Percentiles rank a stretch among this genome's conserved stretches.
These are phyloP conservation scores for Pseudomugil gertrudae DNA, from an alignment of 2,797 vertebrate genomes.

Conservation along the genomic window DNA sequence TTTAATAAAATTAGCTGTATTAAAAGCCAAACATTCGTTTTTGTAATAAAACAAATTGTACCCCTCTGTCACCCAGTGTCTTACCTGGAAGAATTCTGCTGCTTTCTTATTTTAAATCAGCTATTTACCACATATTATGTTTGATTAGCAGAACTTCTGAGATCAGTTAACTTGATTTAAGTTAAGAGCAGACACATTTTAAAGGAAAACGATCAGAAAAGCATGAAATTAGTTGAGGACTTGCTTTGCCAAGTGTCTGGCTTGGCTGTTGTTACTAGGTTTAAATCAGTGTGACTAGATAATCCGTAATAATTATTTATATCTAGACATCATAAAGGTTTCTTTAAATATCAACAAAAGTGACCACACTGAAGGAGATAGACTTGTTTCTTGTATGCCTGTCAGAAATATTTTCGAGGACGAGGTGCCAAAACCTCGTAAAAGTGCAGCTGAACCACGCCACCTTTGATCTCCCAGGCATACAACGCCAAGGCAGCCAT, in stretches of 20 bases:
- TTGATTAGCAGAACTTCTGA: neutral
- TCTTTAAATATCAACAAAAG: conserved; percentile 17
- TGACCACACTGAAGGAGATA: conserved; percentile 45
- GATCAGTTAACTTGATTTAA: neutral
- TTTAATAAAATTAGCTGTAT: too few species aligned
- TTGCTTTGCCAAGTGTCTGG: conserved; percentile 17
- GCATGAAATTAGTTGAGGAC: neutral
- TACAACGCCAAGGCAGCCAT: conserved; percentile 22
- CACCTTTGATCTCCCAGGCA: conserved; percentile 55
- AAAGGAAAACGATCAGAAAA: neutral
- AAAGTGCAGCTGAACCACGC: conserved; percentile 61
- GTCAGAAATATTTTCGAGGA: conserved; percentile 65
- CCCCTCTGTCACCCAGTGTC: too few species aligned
- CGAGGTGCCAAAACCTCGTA: conserved; percentile 38
- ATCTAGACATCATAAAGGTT: conserved; percentile 5
- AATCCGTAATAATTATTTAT: conserved; percentile 36
- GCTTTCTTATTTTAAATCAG: neutral
- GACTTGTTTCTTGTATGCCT: conserved; percentile 57
- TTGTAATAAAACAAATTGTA: neutral
- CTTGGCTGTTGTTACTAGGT: neutral
- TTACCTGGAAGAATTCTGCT: too few species aligned
- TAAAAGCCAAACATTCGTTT: too few species aligned
- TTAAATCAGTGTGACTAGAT: conserved; percentile 9
- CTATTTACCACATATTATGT: too few species aligned
- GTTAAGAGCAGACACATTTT: neutral